Evolutionary conservation across 2,113 vertebrate genomes (phyloP).

Genomic region (Talpa occidentalis): DNA sequence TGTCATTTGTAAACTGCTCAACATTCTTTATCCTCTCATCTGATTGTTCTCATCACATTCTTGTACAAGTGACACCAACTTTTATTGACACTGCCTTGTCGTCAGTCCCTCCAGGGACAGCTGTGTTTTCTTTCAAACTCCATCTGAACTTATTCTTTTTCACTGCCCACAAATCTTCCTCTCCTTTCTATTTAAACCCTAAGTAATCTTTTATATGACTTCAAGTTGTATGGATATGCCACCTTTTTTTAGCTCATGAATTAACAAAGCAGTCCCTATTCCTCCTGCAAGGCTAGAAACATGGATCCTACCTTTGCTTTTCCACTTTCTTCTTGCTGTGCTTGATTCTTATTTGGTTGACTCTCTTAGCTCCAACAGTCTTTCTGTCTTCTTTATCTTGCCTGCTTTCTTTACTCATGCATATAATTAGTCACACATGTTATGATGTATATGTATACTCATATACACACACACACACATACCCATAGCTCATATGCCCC

Average conservation of each 20-base stretch:
- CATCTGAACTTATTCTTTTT: not conserved
- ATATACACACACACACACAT: too few species aligned
- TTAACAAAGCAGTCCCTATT: not conserved
- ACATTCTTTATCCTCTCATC: not conserved
- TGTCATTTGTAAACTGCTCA: not conserved
- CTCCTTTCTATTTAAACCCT: not conserved
- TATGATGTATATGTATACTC: too few species aligned
- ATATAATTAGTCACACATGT: too few species aligned
- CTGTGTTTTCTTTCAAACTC: not conserved
- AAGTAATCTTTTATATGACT: not conserved
- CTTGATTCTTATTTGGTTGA: not conserved
- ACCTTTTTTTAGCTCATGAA: not conserved
- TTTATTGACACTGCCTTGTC: not conserved
- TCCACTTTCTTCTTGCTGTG: not conserved
- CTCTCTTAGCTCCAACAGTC: not conserved
- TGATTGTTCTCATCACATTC: not conserved
- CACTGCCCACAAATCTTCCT: not conserved
- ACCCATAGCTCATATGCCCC: too few species aligned
- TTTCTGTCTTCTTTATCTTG: not conserved
- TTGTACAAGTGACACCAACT: not conserved
- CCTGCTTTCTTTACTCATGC: not conserved
- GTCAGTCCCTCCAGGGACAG: not conserved
- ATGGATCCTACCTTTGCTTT: not conserved
- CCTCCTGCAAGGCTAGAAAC: too few species aligned
- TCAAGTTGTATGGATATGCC: not conserved